Percentiles rank a stretch among this genome's conserved stretches.
phyloP scores from a whole-genome alignment of 2,113 vertebrate genomes.

The Vidua macroura region DNA sequence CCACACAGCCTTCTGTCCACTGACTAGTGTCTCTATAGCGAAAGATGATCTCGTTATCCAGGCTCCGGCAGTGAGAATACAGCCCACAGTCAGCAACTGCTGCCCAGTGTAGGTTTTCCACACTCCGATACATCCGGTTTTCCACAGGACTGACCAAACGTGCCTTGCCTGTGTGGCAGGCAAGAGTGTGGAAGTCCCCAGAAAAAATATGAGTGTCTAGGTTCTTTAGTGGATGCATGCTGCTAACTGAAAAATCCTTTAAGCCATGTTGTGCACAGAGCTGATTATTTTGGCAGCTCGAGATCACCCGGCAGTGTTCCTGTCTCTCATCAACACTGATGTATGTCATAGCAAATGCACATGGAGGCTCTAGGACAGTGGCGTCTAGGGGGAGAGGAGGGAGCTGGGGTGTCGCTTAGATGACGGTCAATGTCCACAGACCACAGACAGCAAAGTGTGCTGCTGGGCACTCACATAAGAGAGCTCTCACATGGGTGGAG shows the following conservation, averaged over 20 bases:
- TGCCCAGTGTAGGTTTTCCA: conserved; percentile 89
- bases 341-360: conserved; percentile 75
- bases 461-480: conserved; percentile 77
- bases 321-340: conserved; percentile 71
- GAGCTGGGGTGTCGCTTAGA: conserved; percentile 71
- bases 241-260: conserved; percentile 74
- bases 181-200: conserved; percentile 33
- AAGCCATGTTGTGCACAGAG: conserved; percentile 79
- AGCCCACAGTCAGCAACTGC: conserved; percentile 65
- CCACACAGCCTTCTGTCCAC: conserved; percentile 74
- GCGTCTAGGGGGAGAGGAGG: conserved; percentile 67
- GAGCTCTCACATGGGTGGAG: conserved; percentile 74
- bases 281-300: conserved; percentile 80
- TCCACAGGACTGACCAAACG: conserved; percentile 18
- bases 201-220: conserved; percentile 53
- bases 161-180: conserved; percentile 26
- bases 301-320: conserved; percentile 75
- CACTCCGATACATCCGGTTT: conserved; percentile 81
- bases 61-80: conserved; percentile 70
- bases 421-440: conserved; percentile 78
- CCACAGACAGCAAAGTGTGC: conserved; percentile 72
- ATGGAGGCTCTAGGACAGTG: conserved; percentile 65
- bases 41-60: conserved; percentile 81
- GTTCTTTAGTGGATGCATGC: conserved; percentile 72
- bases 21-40: conserved; percentile 74